Percentiles rank a stretch among this genome's conserved stretches.
phyloP scores from a whole-genome alignment of 2,888 invertebrate species.

The Poecilus cupreus region DNA sequence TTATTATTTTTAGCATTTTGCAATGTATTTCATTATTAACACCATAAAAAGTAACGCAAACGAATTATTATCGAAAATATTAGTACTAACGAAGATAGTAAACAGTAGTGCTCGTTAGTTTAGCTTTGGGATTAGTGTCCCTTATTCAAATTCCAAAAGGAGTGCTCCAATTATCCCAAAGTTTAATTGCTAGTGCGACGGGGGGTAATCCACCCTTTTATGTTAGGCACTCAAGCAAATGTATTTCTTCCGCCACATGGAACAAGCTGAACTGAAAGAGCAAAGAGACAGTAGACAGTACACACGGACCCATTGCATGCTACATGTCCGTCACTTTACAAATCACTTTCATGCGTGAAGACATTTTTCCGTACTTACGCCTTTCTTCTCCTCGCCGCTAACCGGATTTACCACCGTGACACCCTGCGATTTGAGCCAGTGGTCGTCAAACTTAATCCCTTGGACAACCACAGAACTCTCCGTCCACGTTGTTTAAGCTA shows the following conservation, averaged over 20 bases:
- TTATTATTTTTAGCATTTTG: too few relatives aligned
- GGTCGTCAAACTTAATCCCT: neutral
- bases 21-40: too few relatives aligned
- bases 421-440: neutral
- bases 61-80: neutral
- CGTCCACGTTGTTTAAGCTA: too few relatives aligned
- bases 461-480: neutral
- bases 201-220: conserved; percentile 28
- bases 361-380: conserved; percentile 49
- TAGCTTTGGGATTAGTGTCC: neutral
- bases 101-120: conserved; percentile 3
- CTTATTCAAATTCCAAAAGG: neutral
- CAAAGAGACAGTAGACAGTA: neutral
- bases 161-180: conserved; percentile 18
- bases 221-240: neutral
- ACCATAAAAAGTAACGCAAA: neutral
- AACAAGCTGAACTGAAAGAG: neutral
- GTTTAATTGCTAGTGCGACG: conserved; percentile 6
- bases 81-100: neutral
- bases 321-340: conserved; percentile 31
- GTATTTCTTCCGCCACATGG: conserved; percentile 44
- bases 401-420: conserved; percentile 50
- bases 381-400: conserved; percentile 29
- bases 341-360: conserved; percentile 37
- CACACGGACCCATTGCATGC: neutral